Evolutionary conservation across 2,888 invertebrate genomes (phyloP), one percentile per base, ranked within the genome.

Genomic region (Scaptodrosophila latifasciaeformis): DNA sequence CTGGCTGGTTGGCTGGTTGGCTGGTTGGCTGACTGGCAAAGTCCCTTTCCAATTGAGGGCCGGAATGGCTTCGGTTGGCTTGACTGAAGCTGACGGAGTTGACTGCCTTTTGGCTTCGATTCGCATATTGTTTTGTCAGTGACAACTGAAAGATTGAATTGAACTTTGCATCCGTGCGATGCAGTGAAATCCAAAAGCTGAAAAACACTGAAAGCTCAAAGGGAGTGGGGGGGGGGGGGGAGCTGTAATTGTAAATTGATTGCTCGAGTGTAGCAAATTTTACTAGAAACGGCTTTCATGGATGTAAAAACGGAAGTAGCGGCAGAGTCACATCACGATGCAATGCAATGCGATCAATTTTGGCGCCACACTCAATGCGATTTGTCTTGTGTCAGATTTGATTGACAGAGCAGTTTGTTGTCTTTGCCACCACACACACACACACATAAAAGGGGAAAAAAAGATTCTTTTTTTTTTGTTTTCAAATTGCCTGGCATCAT

Each of bases 371-470:
- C 67, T 74, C 76, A 61, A 68, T 76, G 65, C 77, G 80, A 82
- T 82, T 83, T 82, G 83, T 83, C 79, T 80, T 64, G 60, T 81
- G 83, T 81, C 82, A 82, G 82, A 79, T 82, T 82, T 82, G 80
- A 82, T 55, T 82, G 83, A 80, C 82, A 80, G 69, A 55, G 61
- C 68, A 64, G 65, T 70, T 67, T 70, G 62, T 78, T 68, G 53
- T 55, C 56, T 59, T 54, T 57, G 19, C 29, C 18, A 12, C 10
- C 54, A 47, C 35, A 42, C 10, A 34, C 29, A 30, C 5, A 46
- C 40, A 37, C 40, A 37, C n/a, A 47, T n/a, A 17, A 10, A 17
- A 31, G 4, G 13, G 2, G 7, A 34, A 34, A 34, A 12, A 13
- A 31, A 31, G 31, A 29, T 39, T 30, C 30, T 37, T 35, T 35